phyloP scores from a whole-genome alignment of 2,113 vertebrate species.

The Litocranius walleri region DNA sequence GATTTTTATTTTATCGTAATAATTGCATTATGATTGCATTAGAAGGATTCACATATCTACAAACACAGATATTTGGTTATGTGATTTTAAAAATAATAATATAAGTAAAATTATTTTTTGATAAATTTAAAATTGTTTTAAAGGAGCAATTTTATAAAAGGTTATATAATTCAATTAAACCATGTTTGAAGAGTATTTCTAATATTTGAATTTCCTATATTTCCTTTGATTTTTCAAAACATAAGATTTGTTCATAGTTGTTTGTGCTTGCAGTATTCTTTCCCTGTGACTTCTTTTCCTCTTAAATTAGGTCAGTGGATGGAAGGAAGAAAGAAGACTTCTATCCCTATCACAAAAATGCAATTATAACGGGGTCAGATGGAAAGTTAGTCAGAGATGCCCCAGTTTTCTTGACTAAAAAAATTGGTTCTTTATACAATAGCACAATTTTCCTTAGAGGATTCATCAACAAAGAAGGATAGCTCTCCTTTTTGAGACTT shows the following conservation, averaged over 20 bases:
- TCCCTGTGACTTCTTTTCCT: background rate
- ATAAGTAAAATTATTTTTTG: background rate
- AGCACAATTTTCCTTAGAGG: background rate
- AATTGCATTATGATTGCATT: background rate
- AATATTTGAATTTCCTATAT: background rate
- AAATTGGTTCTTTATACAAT: conserved; percentile 16
- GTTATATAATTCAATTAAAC: background rate
- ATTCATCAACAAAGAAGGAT: conserved; percentile 20
- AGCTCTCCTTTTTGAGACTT: background rate
- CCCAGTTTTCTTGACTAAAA: conserved; percentile 41
- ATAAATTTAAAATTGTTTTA: background rate
- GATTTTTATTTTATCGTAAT: background rate
- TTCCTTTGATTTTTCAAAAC: background rate
- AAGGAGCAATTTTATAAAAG: background rate
- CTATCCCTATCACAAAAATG: background rate
- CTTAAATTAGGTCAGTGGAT: background rate
- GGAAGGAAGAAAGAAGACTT: background rate
- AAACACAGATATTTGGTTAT: background rate
- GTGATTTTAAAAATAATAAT: background rate
- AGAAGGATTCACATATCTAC: background rate
- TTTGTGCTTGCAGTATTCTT: background rate
- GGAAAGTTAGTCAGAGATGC: conserved; percentile 18
- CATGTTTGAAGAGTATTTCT: background rate
- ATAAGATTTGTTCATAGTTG: background rate
- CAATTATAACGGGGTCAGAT: conserved; percentile 26